Conservation (phyloP, 2,113 vertebrate genomes). For the Talpa occidentalis region DNA sequence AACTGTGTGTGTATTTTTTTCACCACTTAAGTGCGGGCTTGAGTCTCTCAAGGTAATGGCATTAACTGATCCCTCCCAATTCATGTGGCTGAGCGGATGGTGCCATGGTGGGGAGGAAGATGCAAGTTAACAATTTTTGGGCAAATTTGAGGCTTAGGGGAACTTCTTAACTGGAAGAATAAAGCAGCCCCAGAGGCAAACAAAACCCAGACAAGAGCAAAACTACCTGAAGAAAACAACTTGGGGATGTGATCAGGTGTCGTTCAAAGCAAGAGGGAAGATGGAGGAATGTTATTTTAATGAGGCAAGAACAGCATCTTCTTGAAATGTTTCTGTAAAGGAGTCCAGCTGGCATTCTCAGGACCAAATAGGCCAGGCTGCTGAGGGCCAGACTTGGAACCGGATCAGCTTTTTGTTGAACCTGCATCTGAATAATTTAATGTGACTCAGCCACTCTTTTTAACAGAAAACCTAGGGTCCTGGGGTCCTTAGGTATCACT, state of each 20-base stretch:
- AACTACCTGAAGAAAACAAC: slow-evolving; percentile 52
- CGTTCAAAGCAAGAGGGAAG: slow-evolving; percentile 47
- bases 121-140: slow-evolving; percentile 39
- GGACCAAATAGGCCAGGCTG: neutral
- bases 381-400: neutral
- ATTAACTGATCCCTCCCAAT: neutral
- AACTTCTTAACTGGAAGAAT: slow-evolving; percentile 60
- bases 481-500: neutral
- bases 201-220: slow-evolving; percentile 38
- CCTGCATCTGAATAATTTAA: slow-evolving; percentile 40
- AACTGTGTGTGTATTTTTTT: neutral
- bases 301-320: slow-evolving; percentile 58
- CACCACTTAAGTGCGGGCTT: neutral
- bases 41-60: slow-evolving; percentile 52
- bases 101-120: slow-evolving; percentile 34
- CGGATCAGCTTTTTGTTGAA: neutral
- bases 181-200: slow-evolving; percentile 66
- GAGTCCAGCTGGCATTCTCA: neutral
- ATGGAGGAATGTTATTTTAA: slow-evolving; percentile 50
- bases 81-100: neutral
- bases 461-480: neutral
- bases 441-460: neutral
- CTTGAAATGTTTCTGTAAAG: neutral
- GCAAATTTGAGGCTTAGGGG: slow-evolving; percentile 54
- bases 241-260: slow-evolving; percentile 54